Evolutionary conservation across 2,888 invertebrate species (phyloP).

Genomic region (Clanis bilineata): DNA sequence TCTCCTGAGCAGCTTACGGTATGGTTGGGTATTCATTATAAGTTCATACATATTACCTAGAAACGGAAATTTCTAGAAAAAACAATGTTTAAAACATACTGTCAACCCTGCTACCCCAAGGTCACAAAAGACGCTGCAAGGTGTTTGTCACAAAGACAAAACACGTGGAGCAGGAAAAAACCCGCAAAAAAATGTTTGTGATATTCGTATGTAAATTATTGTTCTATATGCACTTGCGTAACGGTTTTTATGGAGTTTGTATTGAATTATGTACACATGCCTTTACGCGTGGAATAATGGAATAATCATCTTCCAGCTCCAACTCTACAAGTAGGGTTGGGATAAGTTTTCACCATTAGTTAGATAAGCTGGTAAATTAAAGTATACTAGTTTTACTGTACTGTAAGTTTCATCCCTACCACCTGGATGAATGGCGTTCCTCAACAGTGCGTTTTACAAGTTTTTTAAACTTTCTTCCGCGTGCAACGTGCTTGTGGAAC

Average conservation of each 20-base stretch:
- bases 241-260: not conserved
- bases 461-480: too few species aligned
- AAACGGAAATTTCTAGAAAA: too few species aligned
- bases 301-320: not conserved
- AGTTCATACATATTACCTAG: too few species aligned
- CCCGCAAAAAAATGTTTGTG: not conserved
- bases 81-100: not conserved
- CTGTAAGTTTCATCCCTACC: too few species aligned
- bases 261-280: not conserved
- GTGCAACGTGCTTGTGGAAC: too few species aligned
- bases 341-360: not conserved
- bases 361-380: too few species aligned
- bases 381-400: too few species aligned
- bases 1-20: too few species aligned
- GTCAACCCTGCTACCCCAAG: not conserved
- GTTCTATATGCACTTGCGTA: not conserved
- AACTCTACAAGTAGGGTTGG: not conserved
- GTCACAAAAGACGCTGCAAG: not conserved
- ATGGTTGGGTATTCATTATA: too few species aligned
- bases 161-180: not conserved
- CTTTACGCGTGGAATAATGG: not conserved
- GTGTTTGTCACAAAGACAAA: not conserved
- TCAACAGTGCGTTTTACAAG: too few species aligned
- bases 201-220: not conserved
- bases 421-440: too few species aligned